Evolutionary conservation across 2,797 vertebrate genomes (phyloP).

Genomic region (Psittacula derbiana): DNA sequence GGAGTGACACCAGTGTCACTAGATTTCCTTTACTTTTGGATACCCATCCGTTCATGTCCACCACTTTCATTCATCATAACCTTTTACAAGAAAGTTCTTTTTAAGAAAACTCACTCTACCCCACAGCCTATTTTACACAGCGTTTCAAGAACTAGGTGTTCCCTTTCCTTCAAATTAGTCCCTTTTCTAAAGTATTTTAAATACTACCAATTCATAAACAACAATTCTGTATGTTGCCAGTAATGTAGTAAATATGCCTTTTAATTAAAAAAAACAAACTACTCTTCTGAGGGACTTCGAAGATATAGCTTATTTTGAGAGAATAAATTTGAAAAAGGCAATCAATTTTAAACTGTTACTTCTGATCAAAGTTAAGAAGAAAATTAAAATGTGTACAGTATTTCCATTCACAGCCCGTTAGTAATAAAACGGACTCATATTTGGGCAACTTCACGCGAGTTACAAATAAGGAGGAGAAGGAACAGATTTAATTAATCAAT

Average conservation of each 20-base stretch:
- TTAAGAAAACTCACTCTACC: not conserved
- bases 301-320: not conserved
- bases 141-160: not conserved
- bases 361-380: slow-evolving; percentile 20
- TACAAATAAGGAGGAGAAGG: slow-evolving; percentile 66
- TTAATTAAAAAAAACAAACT: not conserved
- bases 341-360: slow-evolving; percentile 11
- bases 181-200: not conserved
- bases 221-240: not conserved
- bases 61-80: not conserved
- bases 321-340: not conserved
- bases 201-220: not conserved
- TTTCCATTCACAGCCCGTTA: not conserved
- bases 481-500: slow-evolving; percentile 71
- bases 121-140: not conserved
- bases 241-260: not conserved
- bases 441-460: slow-evolving; percentile 36
- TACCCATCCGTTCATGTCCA: not conserved
- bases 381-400: slow-evolving; percentile 4
- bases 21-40: not conserved
- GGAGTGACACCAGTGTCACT: not conserved
- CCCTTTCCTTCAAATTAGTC: not conserved
- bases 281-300: not conserved
- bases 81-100: not conserved
- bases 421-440: slow-evolving; percentile 19